Evolutionary conservation across 2,888 invertebrate species (phyloP).

Genomic region (Chrysodeixis includens): DNA sequence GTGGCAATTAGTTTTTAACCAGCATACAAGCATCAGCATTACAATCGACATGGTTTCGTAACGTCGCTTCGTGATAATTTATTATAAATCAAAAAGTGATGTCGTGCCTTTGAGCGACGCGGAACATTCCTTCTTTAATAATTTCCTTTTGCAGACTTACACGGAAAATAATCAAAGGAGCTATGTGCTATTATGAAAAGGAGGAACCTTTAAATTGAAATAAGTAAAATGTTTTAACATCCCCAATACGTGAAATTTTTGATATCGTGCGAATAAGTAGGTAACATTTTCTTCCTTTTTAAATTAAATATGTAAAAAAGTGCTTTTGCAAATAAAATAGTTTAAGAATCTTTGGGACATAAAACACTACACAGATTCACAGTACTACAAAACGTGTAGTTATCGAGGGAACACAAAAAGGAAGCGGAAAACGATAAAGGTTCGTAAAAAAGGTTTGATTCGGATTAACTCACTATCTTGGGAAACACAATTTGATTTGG

Average conservation of each 20-base stretch:
- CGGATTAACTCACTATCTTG: neutral
- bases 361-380: too few species aligned
- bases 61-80: constrained; percentile 7
- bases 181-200: constrained; percentile 23
- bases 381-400: neutral
- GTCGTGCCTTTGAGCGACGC: constrained; percentile 30
- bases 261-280: neutral
- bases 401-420: neutral
- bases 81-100: constrained; percentile 35
- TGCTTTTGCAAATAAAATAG: too few species aligned
- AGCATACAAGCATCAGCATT: neutral
- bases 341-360: too few species aligned
- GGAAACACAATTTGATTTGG: constrained; percentile 4
- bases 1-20: too few species aligned
- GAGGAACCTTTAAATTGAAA: constrained; percentile 28
- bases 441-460: neutral
- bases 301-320: neutral
- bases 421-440: neutral
- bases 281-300: neutral
- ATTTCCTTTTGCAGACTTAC: constrained; percentile 42
- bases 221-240: constrained; percentile 29
- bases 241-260: neutral
- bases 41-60: neutral
- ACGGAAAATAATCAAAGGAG: constrained; percentile 39
- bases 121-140: constrained; percentile 34